Base-by-base conservation (phyloP, 2,113 vertebrate species). In the Microcebus lehilahytsara region DNA sequence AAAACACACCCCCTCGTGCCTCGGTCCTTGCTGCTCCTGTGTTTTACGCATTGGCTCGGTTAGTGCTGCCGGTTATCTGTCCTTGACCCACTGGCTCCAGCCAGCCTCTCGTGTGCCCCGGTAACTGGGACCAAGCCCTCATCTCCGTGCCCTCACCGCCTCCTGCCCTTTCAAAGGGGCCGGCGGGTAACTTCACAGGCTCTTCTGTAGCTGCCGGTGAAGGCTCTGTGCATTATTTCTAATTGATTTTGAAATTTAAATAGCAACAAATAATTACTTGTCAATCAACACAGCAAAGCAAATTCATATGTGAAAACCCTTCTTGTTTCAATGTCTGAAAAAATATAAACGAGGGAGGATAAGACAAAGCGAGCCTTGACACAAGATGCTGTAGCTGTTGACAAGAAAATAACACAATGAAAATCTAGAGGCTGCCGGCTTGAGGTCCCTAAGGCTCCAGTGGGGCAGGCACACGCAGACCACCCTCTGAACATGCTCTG, bases 381-480 rank as follows among this genome's bases (percentile, higher is more conserved):
- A 23, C 11, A 3, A 64, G 34, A 37, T 9, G 11, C 0, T 23
- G 25, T 34, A 14, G 40, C 12, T 60, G 14, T 25, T 22, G 25
- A 58, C 12, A 11, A 30, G 34, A 51, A 51, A 10, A 32, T 30
- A 71, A 77, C 25, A 30, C 12, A n/a, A 12, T 17, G 40, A n/a
- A 16, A 12, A 19, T 69, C 67, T 4, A 53, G 85, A 6, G 17
- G n/a, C 69, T 75, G 12, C 49, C 17, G 30, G 5, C 2, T 53
- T 42, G 0, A 0, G 42, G 37, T 23, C 23, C 16, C 3, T 4
- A 2, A 25, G 27, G 19, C 34, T 78, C 62, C 2, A 9, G 80
- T 12, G 0, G 0, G 2, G 10, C 32, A 49, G 34, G 30, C 62
- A 60, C 5, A 19, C 0, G 0, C 40, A 30, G 42, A 20, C 8